Evolutionary conservation across 2,113 vertebrate species (phyloP), one percentile per base, ranked within the genome.

Genomic region (Cnemophilus loriae): DNA sequence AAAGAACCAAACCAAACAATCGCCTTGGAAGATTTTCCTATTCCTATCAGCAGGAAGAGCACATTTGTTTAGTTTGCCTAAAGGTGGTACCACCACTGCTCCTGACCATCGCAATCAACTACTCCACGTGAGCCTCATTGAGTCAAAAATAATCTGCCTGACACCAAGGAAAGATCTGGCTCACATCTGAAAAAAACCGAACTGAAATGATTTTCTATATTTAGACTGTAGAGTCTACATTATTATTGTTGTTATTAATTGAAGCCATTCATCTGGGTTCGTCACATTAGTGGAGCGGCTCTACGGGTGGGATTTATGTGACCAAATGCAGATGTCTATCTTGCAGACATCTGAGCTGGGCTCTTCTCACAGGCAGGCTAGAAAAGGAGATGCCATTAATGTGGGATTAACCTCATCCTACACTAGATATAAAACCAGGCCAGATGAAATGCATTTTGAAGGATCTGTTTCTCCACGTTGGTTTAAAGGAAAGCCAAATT

Each of bases 321-420:
- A 96, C 93, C 93, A 91, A 97, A 96, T 47, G 86, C 96, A 97
- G 95, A 97, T 96, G 96, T 95, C 96, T 96, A 78, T 95, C 94
- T 94, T 95, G 91, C 91, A 96, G 89, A 95, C 94, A 97, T 97
- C 91, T 95, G 93, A 97, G 90, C 74, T 39, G 69, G 69, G 89
- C 93, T 95, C 89, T 89, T 97, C 93, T 90, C 94, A 90, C 86
- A 44, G 53, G 47, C 89, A 92, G 68, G 64, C 86, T 95, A 81
- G 93, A 80, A 95, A 92, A 84, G 70, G 90, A 90, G 83, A 93
- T 93, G 91, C 28, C 80, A 92, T 95, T 96, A 97, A 96, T 95
- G 96, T 95, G 93, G 91, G 86, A 96, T 95, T 97, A 96, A 95
- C 93, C 89, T 97, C 95, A 94, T 87, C 86, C 76, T 52, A 87